Base-by-base conservation (phyloP, 2,888 invertebrate genomes). In the Microchrysa polita region DNA sequence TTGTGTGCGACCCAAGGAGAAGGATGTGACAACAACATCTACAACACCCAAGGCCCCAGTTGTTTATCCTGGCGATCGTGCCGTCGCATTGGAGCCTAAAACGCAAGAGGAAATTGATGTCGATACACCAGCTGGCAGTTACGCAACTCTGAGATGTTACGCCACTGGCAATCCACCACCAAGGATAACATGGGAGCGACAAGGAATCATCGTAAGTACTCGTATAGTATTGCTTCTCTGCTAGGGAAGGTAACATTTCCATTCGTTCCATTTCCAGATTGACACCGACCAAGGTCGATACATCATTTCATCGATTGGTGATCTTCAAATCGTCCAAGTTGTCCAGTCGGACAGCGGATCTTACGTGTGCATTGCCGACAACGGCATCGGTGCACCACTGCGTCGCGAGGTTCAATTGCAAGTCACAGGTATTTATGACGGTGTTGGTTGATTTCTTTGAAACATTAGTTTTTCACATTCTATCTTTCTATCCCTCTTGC, bases 351-450 rank as follows among this genome's bases (percentile, higher is more conserved):
- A 97, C 83, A 89, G 91, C 23, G 97, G 96, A 48, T 89, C 90
- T 12, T 97, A 97, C 83, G 88, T 93, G 73, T 97, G 97, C 81
- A 88, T 91, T 9, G 97, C 95, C 1, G 90, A 92, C 81, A 97
- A 97, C 83, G 89, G 89, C 1, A 84, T 92, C 27, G 93, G 93
- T 18, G 84, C 87, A 65, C 90, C 93, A 14, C 87, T 89, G 42
- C 88, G 90, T 79, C 88, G 88, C 78, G 90, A 93, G 83, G 88
- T 94, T 73, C 87, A 87, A 74, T 86, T 96, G 10, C 87, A 90
- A 76, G 91, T 95, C 67, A 88, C 88, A 82, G 94, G 95, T 95
- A 86, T 86, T 89, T 77, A 74, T 44, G 18, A 12, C 20, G 40
- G 23, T 52, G 5, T 14, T 16, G 14, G 60, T 55, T 44, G 73